These are phyloP conservation scores for Probosciger aterrimus DNA, from an alignment of 2,113 vertebrate species.

Conservation along the genomic window DNA sequence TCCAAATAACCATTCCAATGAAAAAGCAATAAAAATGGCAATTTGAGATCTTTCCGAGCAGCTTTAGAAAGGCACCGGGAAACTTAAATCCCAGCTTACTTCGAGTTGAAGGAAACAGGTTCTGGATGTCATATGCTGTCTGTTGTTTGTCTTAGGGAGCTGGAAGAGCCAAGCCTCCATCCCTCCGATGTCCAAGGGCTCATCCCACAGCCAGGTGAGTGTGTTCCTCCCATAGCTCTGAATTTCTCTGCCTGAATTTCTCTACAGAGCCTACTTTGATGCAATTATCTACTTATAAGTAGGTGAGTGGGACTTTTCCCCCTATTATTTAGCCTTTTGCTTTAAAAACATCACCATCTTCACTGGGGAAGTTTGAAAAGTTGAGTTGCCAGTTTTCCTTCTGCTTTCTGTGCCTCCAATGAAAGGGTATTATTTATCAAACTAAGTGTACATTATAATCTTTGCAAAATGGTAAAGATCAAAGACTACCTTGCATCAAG, in stretches of 20 bases:
- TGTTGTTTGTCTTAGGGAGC: not conserved
- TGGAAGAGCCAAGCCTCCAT: not conserved
- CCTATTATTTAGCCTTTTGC: not conserved
- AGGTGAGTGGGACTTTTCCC: not conserved
- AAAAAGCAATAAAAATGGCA: not conserved
- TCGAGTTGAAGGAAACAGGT: not conserved
- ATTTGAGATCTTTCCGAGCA: not conserved
- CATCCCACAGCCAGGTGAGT: not conserved
- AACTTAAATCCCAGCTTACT: not conserved
- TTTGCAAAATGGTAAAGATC: constrained; percentile 74
- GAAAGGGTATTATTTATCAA: constrained; percentile 73
- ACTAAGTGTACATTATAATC: constrained; percentile 67
- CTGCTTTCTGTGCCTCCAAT: constrained; percentile 20
- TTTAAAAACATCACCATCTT: not conserved
- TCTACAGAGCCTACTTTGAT: not conserved
- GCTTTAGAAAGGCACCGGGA: not conserved
- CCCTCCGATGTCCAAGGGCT: not conserved
- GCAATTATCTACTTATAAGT: not conserved
- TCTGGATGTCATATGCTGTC: not conserved
- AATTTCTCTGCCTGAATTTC: not conserved
- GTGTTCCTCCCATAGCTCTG: not conserved
- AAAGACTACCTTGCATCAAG: constrained; percentile 73
- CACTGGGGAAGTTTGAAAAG: constrained; percentile 18
- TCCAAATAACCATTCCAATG: not conserved
- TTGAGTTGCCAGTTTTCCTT: constrained; percentile 51